Evolutionary conservation across 2,113 vertebrate genomes (phyloP), one percentile per base, ranked within the genome.

Genomic region (Strix aluco): DNA sequence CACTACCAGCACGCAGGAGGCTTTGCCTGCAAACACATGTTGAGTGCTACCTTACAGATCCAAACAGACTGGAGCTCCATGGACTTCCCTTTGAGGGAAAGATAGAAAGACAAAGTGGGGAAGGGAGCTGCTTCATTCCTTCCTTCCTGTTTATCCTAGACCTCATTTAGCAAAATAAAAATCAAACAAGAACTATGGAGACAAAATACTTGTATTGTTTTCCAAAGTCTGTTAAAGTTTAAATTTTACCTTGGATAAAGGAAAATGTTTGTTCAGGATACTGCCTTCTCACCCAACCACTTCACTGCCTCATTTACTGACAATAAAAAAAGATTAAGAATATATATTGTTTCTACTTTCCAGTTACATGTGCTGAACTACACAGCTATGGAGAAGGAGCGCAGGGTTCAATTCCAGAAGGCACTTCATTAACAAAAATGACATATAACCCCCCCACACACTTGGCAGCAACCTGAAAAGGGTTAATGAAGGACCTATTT

Each of bases 401-500:
- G 3, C 4, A 58, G 73, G 73, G 94, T 94, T 95, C 94, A 94
- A 65, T 66, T 91, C 91, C 95, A 96, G 92, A 92, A 94, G 83
- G 94, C 72, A 54, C 49, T 80, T 97, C 94, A 89, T 94, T 96
- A 96, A 91, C 59, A 96, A 84, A 94, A 92, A 77, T 91, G 61
- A 94, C 88, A 82, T 92, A 36, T 96, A 94, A 92, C 65, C 94
- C 86, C 3, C 78, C 0, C 70, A 89, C 86, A 92, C 62, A 72
- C 49, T 96, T 96, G 82, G 93, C 96, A 95, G 82, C 79, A 92
- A 47, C 93, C 96, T 92, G 82, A 78, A 96, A 97, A 96, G 96
- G 95, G 95, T 96, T 96, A 96, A 97, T 93, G 92, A 96, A 96
- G 63, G 95, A 94, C 95, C 95, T 95, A 78, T 95, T 96, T 96